Evolutionary conservation across 2,888 invertebrate genomes (phyloP).

Genomic region (Limnephilus auricula): DNA sequence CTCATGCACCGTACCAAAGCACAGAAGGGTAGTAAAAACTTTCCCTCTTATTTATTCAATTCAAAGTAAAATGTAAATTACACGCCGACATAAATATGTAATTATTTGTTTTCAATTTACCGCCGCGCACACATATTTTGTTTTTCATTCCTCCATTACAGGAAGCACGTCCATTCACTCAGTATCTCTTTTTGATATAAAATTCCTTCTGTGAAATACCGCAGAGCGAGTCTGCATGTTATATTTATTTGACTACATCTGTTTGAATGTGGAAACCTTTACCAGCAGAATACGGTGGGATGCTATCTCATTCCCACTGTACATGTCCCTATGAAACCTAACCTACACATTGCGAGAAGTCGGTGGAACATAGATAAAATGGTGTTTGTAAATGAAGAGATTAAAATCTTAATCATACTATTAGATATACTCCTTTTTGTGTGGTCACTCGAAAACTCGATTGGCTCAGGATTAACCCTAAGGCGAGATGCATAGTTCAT

Average conservation of each 20-base stretch:
- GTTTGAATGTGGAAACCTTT: constrained; percentile 59
- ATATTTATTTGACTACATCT: constrained; percentile 63
- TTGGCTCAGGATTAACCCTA: background rate
- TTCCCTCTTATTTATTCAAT: background rate
- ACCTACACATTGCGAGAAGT: background rate
- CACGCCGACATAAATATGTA: constrained; percentile 28
- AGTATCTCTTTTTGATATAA: constrained; percentile 66
- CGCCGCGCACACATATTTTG: constrained; percentile 9
- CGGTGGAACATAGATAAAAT: constrained; percentile 15
- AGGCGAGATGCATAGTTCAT: constrained; percentile 6
- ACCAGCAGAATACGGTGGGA: constrained; percentile 40
- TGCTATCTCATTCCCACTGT: constrained; percentile 47
- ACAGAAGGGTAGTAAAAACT: background rate
- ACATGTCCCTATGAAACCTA: constrained; percentile 6
- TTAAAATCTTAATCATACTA: background rate
- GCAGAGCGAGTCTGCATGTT: constrained; percentile 63
- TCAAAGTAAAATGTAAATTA: constrained; percentile 16
- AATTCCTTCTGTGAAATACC: constrained; percentile 66
- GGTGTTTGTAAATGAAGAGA: background rate
- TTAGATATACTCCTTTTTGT: background rate
- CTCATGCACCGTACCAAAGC: background rate
- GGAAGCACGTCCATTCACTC: constrained; percentile 63
- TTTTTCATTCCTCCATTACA: constrained; percentile 43
- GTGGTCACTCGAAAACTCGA: background rate
- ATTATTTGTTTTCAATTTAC: constrained; percentile 47